phyloP scores from a whole-genome alignment of 2,888 invertebrate genomes.

The Eupeodes luniger region DNA sequence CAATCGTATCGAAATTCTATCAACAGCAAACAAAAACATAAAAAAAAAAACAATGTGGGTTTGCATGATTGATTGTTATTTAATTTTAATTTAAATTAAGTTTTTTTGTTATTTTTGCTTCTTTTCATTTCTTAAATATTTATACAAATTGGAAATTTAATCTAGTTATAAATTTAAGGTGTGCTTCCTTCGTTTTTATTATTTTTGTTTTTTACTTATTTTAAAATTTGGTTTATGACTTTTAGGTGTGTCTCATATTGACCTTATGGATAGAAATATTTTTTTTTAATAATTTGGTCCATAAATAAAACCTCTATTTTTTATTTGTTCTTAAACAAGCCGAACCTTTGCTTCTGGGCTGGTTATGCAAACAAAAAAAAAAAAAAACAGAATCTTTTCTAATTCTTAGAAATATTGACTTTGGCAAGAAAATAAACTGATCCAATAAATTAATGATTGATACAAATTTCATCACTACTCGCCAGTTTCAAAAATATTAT shows the following conservation, averaged over 20 bases:
- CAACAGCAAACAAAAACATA: background rate
- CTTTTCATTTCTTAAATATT: background rate
- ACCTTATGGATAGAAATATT: background rate
- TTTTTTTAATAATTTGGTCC: background rate
- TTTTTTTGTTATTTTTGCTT: background rate
- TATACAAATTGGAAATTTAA: slow-evolving; percentile 11
- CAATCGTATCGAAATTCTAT: slow-evolving; percentile 6
- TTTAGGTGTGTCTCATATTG: background rate
- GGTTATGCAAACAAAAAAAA: background rate
- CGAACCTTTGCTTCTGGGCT: background rate
- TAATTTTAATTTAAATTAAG: slow-evolving; percentile 13
- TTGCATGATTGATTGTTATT: slow-evolving; percentile 23
- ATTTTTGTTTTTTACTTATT: background rate
- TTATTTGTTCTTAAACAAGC: no score
- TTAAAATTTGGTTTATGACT: background rate
- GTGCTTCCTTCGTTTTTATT: slow-evolving; percentile 7
- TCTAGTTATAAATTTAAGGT: slow-evolving; percentile 12
- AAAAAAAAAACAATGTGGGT: slow-evolving; percentile 12
- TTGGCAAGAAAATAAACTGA: no score
- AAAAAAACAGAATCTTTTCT: background rate
- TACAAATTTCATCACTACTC: no score
- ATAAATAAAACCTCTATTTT: background rate
- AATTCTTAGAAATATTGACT: no score
- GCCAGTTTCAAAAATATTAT: no score
- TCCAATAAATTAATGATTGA: no score